Conservation (phyloP, 2,113 vertebrate genomes). For the Regulus satrapa region DNA sequence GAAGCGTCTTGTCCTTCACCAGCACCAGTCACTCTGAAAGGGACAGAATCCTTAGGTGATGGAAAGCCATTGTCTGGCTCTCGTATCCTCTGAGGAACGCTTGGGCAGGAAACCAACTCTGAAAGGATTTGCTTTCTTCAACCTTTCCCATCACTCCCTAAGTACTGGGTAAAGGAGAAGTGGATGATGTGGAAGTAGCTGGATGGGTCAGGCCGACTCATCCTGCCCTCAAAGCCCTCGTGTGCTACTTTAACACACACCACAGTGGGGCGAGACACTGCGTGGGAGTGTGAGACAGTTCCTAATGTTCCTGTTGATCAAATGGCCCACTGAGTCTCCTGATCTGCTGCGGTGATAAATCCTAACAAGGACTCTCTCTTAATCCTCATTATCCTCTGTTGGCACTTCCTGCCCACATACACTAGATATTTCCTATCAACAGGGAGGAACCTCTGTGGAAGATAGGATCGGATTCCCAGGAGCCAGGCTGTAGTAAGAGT, state of each 20-base stretch:
- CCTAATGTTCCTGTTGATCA: slow-evolving; percentile 45
- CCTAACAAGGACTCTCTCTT: slow-evolving; percentile 40
- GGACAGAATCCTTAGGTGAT: neutral
- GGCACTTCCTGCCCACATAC: neutral
- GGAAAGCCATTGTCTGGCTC: neutral
- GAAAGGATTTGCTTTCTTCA: neutral
- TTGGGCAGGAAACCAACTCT: neutral
- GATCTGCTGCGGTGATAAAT: slow-evolving; percentile 27
- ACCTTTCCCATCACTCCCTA: neutral
- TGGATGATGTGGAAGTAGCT: neutral
- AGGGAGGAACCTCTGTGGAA: slow-evolving; percentile 50
- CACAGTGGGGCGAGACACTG: neutral
- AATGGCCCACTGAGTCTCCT: slow-evolving; percentile 14
- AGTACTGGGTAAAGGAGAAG: neutral
- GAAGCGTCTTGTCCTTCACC: neutral
- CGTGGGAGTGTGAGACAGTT: neutral
- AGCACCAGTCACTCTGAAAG: neutral
- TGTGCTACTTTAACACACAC: neutral
- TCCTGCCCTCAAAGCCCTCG: neutral
- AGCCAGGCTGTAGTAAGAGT: slow-evolving; percentile 34
- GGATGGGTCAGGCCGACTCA: neutral
- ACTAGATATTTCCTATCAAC: slow-evolving; percentile 49
- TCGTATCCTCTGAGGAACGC: neutral
- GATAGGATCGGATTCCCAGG: slow-evolving; percentile 62
- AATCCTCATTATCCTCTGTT: slow-evolving; percentile 30